phyloP scores from a whole-genome alignment of 2,113 vertebrate species.

The Alouatta palliata region DNA sequence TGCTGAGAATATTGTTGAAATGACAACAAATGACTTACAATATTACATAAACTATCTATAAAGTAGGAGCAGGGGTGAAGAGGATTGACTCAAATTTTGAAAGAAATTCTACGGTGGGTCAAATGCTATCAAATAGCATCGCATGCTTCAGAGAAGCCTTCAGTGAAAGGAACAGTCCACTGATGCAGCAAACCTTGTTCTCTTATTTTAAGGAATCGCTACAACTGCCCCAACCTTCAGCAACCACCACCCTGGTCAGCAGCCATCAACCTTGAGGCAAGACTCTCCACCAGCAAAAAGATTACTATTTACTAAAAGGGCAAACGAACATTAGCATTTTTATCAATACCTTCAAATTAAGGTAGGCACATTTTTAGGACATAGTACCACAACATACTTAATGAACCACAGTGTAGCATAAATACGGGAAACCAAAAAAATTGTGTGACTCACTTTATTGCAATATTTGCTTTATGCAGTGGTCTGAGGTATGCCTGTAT shows the following conservation, averaged over 20 bases:
- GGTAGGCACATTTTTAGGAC: neutral
- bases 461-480: neutral
- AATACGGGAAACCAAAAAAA: neutral
- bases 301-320: neutral
- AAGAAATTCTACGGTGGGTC: neutral
- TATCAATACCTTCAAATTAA: neutral
- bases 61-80: neutral
- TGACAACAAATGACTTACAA: neutral
- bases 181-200: neutral
- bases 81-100: neutral
- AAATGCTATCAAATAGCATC: neutral
- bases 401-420: neutral
- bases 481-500: neutral
- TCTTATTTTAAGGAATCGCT: neutral
- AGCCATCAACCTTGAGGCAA: neutral
- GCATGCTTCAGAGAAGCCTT: neutral
- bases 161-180: neutral
- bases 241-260: neutral
- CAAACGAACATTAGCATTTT: neutral
- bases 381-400: neutral
- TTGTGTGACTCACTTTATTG: neutral
- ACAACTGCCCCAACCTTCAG: neutral
- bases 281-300: neutral
- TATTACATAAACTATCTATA: neutral
- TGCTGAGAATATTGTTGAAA: neutral